A percentile compares a stretch with the other conserved stretches of the same genome.
Conservation (phyloP, 2,888 invertebrate genomes). For the Myathropa florea region DNA sequence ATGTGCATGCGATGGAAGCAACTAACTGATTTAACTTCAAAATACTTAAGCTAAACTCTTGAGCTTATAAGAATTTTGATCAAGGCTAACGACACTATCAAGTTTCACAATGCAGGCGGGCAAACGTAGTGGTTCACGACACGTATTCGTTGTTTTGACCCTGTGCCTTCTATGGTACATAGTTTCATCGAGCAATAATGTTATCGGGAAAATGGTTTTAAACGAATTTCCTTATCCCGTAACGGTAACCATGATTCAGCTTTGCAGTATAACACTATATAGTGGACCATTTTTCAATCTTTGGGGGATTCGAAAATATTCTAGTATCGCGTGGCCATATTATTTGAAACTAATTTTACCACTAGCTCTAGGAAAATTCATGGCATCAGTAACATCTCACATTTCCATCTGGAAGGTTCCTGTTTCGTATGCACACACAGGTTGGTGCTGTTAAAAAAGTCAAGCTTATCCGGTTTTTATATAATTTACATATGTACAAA, state of each 20-base stretch:
- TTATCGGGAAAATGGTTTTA: slow-evolving; percentile 94
- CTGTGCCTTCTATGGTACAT: slow-evolving; percentile 92
- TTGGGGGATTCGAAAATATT: slow-evolving; percentile 87
- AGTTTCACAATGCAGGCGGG: slow-evolving; percentile 78
- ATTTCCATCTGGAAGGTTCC: slow-evolving; percentile 98
- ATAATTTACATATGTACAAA: neutral
- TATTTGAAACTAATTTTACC: slow-evolving; percentile 91
- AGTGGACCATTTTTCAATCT: slow-evolving; percentile 89
- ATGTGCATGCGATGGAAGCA: slow-evolving; percentile 30
- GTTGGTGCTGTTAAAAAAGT: slow-evolving; percentile 82
- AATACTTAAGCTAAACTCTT: neutral
- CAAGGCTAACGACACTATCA: slow-evolving; percentile 5
- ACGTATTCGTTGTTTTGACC: slow-evolving; percentile 85
- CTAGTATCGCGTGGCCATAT: slow-evolving; percentile 87
- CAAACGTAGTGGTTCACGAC: slow-evolving; percentile 82
- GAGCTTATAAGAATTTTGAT: neutral
- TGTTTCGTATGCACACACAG: slow-evolving; percentile 97
- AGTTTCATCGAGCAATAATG: slow-evolving; percentile 94
- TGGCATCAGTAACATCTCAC: slow-evolving; percentile 94
- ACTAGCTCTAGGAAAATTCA: slow-evolving; percentile 94
- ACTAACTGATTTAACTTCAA: neutral
- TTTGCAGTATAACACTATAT: slow-evolving; percentile 90
- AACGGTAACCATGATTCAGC: slow-evolving; percentile 96
- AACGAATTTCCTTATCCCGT: slow-evolving; percentile 95
- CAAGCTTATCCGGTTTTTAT: neutral